Conservation (phyloP, 2,113 vertebrate species). For the Heloderma charlesbogerti region DNA sequence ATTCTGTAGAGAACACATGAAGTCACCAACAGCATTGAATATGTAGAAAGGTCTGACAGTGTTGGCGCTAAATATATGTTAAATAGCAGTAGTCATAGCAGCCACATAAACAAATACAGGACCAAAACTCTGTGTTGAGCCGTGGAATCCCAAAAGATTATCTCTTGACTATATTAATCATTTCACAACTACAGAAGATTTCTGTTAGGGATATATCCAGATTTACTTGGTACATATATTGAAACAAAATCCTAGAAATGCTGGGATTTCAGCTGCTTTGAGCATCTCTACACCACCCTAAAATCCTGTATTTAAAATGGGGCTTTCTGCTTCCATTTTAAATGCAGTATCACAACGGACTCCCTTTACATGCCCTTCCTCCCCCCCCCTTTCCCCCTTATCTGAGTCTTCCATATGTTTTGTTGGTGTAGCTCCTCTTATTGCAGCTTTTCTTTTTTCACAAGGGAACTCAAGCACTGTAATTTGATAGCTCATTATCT, state of each 20-base stretch:
- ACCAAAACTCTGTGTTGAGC: conserved; percentile 49
- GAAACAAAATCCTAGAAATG: background rate
- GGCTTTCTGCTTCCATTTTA: no score
- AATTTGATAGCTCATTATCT: no score
- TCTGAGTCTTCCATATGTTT: no score
- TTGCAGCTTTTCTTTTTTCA: no score
- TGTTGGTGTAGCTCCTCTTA: no score
- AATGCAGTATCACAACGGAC: no score
- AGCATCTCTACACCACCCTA: no score
- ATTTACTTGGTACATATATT: background rate
- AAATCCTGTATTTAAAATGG: no score
- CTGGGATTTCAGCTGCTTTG: background rate
- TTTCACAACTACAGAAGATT: conserved; percentile 45
- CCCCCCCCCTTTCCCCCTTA: no score
- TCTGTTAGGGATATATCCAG: conserved; percentile 23
- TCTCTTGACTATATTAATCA: conserved; percentile 44
- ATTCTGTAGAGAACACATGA: background rate
- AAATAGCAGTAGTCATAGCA: conserved; percentile 33
- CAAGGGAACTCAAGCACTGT: no score
- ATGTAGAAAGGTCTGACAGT: background rate
- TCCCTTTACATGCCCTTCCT: no score
- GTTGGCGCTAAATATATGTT: conserved; percentile 24
- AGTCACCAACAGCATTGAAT: background rate
- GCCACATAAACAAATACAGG: conserved; percentile 56
- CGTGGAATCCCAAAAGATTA: conserved; percentile 37